Conservation (phyloP, 2,113 vertebrate species). For the Hippocampus comes region DNA sequence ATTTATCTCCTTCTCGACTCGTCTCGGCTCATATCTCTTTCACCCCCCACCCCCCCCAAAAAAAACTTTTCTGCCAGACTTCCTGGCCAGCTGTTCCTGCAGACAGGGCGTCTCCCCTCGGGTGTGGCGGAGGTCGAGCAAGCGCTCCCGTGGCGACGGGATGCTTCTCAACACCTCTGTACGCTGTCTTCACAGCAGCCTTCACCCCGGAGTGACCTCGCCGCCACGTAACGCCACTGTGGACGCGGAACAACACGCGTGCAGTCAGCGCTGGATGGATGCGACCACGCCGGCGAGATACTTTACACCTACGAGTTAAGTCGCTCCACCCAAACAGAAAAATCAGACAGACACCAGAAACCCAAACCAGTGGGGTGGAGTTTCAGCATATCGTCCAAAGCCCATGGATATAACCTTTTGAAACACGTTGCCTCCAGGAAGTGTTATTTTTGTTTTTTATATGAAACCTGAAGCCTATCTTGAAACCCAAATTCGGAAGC, state of each 20-base stretch:
- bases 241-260: constrained; percentile 33
- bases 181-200: constrained; percentile 47
- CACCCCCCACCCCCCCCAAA: constrained; percentile 9
- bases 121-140: constrained; percentile 29
- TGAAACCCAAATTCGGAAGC: background rate
- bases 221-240: background rate
- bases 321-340: background rate
- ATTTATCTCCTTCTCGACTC: constrained; percentile 22
- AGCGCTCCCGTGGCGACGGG: constrained; percentile 30
- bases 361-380: background rate
- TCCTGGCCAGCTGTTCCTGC: constrained; percentile 64
- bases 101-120: constrained; percentile 63
- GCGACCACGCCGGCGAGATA: background rate
- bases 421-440: background rate
- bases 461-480: background rate
- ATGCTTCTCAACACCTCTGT: constrained; percentile 51
- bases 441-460: background rate
- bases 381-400: background rate
- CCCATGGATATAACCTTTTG: background rate
- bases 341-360: background rate
- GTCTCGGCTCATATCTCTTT: constrained; percentile 35
- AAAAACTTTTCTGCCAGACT: constrained; percentile 48
- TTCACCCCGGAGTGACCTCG: background rate
- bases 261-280: background rate
- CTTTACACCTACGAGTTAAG: background rate